These are phyloP conservation scores for Leptatherina wallacei DNA, from an alignment of 2,797 vertebrate species.

Conservation along the genomic window DNA sequence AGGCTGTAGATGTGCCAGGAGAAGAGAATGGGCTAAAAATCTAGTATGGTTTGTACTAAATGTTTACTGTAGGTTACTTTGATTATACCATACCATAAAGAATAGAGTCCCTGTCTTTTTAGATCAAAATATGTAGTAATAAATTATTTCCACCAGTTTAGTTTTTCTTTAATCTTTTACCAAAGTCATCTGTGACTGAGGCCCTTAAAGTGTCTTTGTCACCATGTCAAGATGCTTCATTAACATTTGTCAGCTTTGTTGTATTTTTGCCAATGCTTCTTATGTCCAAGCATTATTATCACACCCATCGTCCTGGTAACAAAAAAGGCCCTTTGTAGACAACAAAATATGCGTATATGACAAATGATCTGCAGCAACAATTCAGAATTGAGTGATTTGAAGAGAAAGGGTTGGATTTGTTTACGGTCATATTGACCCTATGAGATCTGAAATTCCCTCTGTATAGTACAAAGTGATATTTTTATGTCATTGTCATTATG, in stretches of 20 bases:
- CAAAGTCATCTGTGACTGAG: neutral
- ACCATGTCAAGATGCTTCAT: neutral
- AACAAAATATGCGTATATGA: neutral
- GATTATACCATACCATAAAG: neutral
- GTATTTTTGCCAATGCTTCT: too few relatives aligned
- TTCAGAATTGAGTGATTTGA: neutral
- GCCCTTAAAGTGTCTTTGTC: neutral
- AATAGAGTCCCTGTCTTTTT: neutral
- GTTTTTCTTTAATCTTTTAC: neutral
- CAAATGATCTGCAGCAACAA: neutral
- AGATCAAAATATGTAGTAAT: neutral
- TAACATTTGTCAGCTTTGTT: neutral
- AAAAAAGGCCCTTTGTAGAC: neutral
- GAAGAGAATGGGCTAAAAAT: slow-evolving; percentile 27
- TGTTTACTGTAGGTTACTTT: slow-evolving; percentile 6
- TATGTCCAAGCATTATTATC: too few relatives aligned
- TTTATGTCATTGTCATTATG: neutral
- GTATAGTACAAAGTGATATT: neutral
- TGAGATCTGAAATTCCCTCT: neutral
- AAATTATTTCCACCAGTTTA: neutral
- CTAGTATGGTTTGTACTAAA: neutral
- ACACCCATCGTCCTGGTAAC: too few relatives aligned
- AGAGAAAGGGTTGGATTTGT: neutral
- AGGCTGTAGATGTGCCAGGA: slow-evolving; percentile 56
- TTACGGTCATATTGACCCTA: neutral